Conservation (phyloP, 2,888 invertebrate species). For the Amblyteles armatorius region DNA sequence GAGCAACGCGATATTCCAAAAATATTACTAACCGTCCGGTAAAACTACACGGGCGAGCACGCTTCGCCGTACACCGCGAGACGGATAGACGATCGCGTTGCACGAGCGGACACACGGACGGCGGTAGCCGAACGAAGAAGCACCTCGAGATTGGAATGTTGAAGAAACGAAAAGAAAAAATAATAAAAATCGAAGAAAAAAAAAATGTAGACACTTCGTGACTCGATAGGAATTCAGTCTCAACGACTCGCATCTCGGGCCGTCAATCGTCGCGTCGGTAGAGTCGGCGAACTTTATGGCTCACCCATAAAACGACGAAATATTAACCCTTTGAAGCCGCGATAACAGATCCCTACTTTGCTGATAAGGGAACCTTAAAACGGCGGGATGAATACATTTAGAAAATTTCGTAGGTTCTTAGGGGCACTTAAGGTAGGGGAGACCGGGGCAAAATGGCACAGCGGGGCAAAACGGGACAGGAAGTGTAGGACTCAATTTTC, state of each 20-base stretch:
- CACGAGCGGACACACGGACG: background rate
- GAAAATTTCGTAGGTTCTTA: no score
- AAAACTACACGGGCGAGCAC: constrained; percentile 54
- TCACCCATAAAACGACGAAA: background rate
- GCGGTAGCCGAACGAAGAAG: constrained; percentile 33
- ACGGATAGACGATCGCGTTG: background rate
- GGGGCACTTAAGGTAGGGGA: no score
- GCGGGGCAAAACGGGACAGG: no score
- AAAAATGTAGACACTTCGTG: background rate
- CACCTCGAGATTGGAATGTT: constrained; percentile 25
- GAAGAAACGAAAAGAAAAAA: constrained; percentile 2
- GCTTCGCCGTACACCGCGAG: constrained; percentile 32
- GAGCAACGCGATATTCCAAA: constrained; percentile 55
- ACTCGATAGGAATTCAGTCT: constrained; percentile 31
- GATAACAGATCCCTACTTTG: background rate
- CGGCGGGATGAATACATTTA: no score
- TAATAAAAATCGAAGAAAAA: background rate
- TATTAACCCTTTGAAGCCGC: background rate
- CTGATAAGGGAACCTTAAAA: no score
- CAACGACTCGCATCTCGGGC: constrained; percentile 12
- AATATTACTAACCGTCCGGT: constrained; percentile 67
- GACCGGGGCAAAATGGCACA: no score
- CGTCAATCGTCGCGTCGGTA: background rate
- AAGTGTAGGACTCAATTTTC: no score
- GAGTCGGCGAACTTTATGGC: background rate